These are phyloP conservation scores for Casuarius casuarius DNA, from an alignment of 2,113 vertebrate species.

Conservation along the genomic window DNA sequence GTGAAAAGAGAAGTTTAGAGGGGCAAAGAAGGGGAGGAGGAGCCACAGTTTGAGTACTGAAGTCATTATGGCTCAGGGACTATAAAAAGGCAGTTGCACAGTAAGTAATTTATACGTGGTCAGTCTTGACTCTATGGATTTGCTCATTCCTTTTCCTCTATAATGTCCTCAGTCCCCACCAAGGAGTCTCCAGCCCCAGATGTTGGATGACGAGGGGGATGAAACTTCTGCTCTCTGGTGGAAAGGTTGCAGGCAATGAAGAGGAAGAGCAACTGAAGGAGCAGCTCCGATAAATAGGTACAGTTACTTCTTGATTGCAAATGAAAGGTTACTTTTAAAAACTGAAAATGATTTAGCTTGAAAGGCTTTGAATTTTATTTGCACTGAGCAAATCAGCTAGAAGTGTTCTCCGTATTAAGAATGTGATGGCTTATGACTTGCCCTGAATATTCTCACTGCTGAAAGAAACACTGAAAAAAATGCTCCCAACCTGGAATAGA, in stretches of 20 bases:
- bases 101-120: slow-evolving; percentile 44
- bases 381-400: not conserved
- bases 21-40: slow-evolving; percentile 50
- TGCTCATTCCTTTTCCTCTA: slow-evolving; percentile 4
- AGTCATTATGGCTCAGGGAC: slow-evolving; percentile 57
- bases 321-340: not conserved
- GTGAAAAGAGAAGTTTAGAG: slow-evolving; percentile 6
- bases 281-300: slow-evolving; percentile 58
- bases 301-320: slow-evolving; percentile 30
- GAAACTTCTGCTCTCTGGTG: slow-evolving; percentile 10
- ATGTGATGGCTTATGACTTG: not conserved
- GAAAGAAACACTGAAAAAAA: not conserved
- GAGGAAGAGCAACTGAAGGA: slow-evolving; percentile 28
- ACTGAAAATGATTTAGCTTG: not conserved
- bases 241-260: not conserved
- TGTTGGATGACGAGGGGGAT: not conserved
- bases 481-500: not conserved
- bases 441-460: not conserved
- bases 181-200: not conserved
- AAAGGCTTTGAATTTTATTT: slow-evolving; percentile 14
- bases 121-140: slow-evolving; percentile 56
- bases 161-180: not conserved
- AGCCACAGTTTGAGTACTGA: slow-evolving; percentile 31
- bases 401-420: not conserved
- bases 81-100: slow-evolving; percentile 71